Evolutionary conservation across 2,113 vertebrate species (phyloP).

Genomic region (Meles meles): DNA sequence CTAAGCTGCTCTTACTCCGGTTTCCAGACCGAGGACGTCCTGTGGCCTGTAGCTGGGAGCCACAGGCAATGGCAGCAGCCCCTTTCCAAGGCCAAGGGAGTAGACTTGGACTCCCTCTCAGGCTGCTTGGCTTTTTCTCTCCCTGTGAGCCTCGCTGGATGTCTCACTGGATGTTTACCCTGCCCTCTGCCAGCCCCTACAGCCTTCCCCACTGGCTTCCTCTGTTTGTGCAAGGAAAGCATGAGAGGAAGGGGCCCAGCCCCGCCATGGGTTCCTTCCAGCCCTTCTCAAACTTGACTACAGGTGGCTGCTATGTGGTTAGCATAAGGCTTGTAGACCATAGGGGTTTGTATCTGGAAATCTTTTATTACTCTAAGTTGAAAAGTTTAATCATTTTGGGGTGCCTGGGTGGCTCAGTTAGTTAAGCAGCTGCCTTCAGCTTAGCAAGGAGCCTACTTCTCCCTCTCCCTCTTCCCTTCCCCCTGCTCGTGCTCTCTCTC

Average conservation of each 20-base stretch:
- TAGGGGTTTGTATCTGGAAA: neutral
- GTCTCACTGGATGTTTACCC: neutral
- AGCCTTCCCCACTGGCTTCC: neutral
- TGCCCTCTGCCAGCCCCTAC: neutral
- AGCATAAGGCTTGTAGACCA: neutral
- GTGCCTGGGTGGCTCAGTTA: neutral
- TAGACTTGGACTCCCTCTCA: neutral
- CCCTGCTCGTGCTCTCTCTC: too few relatives aligned
- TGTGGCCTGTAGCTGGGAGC: neutral
- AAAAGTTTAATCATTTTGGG: neutral
- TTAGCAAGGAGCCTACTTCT: neutral
- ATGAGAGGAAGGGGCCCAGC: neutral
- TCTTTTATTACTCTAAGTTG: neutral
- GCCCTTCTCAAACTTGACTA: neutral
- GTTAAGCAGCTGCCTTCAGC: neutral
- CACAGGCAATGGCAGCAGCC: neutral
- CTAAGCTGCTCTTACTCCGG: neutral
- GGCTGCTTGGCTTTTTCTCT: neutral
- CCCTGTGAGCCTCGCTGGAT: neutral
- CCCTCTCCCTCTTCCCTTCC: too few relatives aligned
- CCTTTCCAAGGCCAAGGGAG: neutral
- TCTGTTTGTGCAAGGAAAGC: neutral
- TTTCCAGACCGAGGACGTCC: neutral
- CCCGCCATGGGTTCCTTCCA: neutral
- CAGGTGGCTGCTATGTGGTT: neutral